Percentiles rank a stretch among this genome's conserved stretches.
Conservation (phyloP, 2,113 vertebrate genomes). For the Athene cunicularia region DNA sequence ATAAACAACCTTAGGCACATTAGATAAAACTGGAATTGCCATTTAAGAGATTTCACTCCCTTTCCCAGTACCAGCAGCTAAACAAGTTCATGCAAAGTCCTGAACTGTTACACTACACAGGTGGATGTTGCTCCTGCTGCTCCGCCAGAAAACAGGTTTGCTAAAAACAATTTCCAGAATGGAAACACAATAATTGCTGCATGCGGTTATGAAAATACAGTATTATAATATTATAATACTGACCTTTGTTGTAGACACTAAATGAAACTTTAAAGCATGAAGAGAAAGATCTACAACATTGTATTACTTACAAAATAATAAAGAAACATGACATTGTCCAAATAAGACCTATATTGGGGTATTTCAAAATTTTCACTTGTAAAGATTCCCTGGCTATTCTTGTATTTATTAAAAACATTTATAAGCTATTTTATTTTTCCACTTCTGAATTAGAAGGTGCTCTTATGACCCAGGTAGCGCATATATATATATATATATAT, state of each 20-base stretch:
- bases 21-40: not conserved
- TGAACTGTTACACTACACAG: constrained; percentile 57
- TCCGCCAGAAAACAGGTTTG: constrained; percentile 64
- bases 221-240: not conserved
- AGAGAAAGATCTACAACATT: not conserved
- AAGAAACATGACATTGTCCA: not conserved
- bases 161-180: constrained; percentile 67
- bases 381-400: not conserved
- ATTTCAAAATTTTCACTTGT: not conserved
- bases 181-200: not conserved
- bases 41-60: constrained; percentile 14
- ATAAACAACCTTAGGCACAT: not conserved
- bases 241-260: not conserved
- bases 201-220: not conserved
- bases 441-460: not conserved
- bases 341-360: not conserved
- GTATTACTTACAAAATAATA: not conserved
- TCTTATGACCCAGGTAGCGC: not conserved
- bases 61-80: constrained; percentile 64
- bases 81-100: constrained; percentile 60
- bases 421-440: not conserved
- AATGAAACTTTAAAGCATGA: not conserved
- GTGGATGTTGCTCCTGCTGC: constrained; percentile 68
- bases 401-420: not conserved
- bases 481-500: too few relatives aligned